Conservation (phyloP, 2,113 vertebrate species). For the Tupaia chinensis region DNA sequence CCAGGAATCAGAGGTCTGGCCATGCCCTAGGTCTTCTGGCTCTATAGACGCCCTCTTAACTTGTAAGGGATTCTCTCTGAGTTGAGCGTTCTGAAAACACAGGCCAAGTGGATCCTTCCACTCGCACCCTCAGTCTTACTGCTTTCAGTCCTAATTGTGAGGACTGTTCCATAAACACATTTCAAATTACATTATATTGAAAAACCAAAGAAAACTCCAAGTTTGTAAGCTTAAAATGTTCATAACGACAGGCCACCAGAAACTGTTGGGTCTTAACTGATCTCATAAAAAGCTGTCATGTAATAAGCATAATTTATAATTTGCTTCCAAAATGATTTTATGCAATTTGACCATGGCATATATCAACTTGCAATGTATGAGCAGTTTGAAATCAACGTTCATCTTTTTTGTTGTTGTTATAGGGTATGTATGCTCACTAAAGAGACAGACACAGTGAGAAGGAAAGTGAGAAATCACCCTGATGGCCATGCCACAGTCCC, state of each 20-base stretch:
- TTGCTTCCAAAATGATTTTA: slow-evolving; percentile 58
- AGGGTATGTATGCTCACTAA: too few species aligned
- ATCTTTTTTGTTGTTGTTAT: neutral
- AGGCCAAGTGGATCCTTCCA: neutral
- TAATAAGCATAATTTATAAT: slow-evolving; percentile 52
- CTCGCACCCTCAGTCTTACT: neutral
- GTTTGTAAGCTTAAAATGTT: neutral
- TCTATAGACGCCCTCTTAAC: too few species aligned
- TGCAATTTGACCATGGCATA: slow-evolving; percentile 55
- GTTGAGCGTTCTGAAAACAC: accelerated
- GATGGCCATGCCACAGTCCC: too few species aligned
- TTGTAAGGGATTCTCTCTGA: neutral
- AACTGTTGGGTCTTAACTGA: neutral
- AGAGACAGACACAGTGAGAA: too few species aligned
- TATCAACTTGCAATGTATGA: slow-evolving; percentile 38
- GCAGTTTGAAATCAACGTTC: slow-evolving; percentile 64
- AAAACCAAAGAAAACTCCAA: neutral
- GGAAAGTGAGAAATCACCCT: too few species aligned
- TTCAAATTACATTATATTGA: slow-evolving; percentile 42
- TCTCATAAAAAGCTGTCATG: slow-evolving; percentile 43
- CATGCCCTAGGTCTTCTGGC: too few species aligned
- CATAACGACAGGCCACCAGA: neutral
- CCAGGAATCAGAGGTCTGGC: too few species aligned
- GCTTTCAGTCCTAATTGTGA: neutral
- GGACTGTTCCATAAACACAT: neutral